Evolutionary conservation across 2,797 vertebrate genomes (phyloP).

Genomic region (Hephaestus fuliginosus): DNA sequence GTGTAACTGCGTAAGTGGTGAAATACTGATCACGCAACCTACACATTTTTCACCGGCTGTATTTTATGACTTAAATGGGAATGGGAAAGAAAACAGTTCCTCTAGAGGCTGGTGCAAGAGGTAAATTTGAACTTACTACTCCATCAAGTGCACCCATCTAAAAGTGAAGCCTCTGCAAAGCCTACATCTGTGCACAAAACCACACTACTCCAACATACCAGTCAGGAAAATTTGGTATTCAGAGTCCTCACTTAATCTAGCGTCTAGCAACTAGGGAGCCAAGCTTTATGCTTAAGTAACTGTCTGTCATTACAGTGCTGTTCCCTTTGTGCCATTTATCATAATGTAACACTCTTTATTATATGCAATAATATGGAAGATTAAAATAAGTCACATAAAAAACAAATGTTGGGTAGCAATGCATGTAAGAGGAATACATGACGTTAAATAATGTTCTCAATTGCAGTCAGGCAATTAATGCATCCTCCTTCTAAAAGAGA

Average conservation of each 20-base stretch:
- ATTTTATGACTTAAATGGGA: slow-evolving; percentile 13
- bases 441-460: slow-evolving; percentile 54
- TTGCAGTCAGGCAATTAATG: slow-evolving; percentile 59
- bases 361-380: slow-evolving; percentile 19
- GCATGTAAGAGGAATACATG: slow-evolving; percentile 27
- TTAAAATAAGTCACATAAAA: slow-evolving; percentile 30
- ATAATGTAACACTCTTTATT: slow-evolving; percentile 11
- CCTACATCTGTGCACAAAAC: neutral
- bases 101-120: neutral
- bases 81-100: neutral
- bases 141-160: neutral
- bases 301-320: neutral
- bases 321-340: slow-evolving; percentile 23
- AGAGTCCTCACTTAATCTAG: neutral
- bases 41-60: neutral
- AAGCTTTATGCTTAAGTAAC: neutral
- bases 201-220: neutral
- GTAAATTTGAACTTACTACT: neutral
- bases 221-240: neutral
- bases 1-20: slow-evolving; percentile 42
- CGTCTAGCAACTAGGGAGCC: neutral
- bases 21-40: neutral
- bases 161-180: neutral
- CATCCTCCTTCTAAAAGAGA: slow-evolving; percentile 39
- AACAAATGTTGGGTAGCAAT: slow-evolving; percentile 27